Evolutionary conservation across 2,113 vertebrate genomes (phyloP), one percentile per base, ranked within the genome.

Genomic region (Petromus typicus): DNA sequence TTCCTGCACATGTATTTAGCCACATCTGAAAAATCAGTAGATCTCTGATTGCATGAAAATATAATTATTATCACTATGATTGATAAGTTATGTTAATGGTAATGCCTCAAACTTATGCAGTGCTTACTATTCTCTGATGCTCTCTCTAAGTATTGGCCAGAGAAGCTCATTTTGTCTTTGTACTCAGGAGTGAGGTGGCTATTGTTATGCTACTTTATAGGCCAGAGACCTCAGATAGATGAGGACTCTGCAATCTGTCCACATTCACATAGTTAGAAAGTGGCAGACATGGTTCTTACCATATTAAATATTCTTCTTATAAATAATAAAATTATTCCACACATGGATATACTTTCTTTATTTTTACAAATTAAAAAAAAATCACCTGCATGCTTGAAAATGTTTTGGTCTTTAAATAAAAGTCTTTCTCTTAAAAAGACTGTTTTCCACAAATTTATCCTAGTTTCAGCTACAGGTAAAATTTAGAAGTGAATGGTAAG

Each of bases 291-390:
- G 7, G 5, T 84, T 83, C 75, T 56, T 89, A 82, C 10, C 22
- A 43, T n/a, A 0, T 17, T 56, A 75, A 81, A 37, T 43, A 4
- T 37, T 71, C 32, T 27, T 78, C 13, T 20, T 76, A 14, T 43
- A 89, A 75, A 78, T 66, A 54, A 71, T 80, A 59, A 85, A 75
- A 86, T 5, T 63, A 69, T n/a, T 0, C 0, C 37, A 61, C 40
- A 37, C 5, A 23, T 8, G 67, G 34, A 57, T 82, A 2, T 7
- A n/a, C n/a, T 86, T 71, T 69, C 32, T 61, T 61, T 57, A 78
- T 83, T 92, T 95, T 78, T 57, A 79, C 76, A 81, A 17, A 18
- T n/a, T n/a, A n/a, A n/a, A 66, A 57, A 76, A 10, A 59, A 66
- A 61, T 54, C 43, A 85, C 32, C 17, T 34, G 40, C 34, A 9